Conservation (phyloP, 2,113 vertebrate genomes). For the Pseudorectes ferrugineus region DNA sequence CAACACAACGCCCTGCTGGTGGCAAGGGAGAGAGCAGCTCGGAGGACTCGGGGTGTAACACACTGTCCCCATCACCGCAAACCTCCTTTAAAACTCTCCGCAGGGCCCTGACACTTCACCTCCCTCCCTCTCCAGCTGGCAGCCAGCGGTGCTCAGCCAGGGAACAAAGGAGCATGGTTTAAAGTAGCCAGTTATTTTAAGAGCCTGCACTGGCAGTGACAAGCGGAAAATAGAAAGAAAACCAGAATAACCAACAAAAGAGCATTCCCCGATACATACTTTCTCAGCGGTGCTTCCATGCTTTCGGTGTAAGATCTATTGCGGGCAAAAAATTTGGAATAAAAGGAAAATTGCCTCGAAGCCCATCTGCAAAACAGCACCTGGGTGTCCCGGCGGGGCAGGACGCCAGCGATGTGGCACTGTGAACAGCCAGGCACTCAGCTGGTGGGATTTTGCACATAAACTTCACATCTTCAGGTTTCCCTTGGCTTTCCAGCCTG, state of each 20-base stretch:
- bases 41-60: not conserved
- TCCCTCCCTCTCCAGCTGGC: not conserved
- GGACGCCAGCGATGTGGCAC: rapidly evolving
- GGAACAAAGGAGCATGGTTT: constrained; percentile 1
- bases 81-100: not conserved
- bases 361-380: not conserved
- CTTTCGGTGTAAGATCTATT: not conserved
- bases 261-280: not conserved
- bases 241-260: constrained; percentile 7
- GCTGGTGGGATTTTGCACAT: not conserved
- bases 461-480: not conserved
- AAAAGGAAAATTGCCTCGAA: not conserved
- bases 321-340: not conserved
- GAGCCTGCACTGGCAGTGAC: constrained; percentile 3
- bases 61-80: not conserved
- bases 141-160: not conserved
- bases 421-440: not conserved
- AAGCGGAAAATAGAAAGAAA: constrained; percentile 45
- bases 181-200: constrained; percentile 54
- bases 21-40: not conserved
- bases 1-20: rapidly evolving
- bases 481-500: not conserved
- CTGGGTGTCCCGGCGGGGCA: rapidly evolving
- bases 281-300: not conserved
- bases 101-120: constrained; percentile 16